These are phyloP conservation scores for Nymphalis polychloros DNA, from an alignment of 2,888 invertebrate genomes.

Conservation along the genomic window DNA sequence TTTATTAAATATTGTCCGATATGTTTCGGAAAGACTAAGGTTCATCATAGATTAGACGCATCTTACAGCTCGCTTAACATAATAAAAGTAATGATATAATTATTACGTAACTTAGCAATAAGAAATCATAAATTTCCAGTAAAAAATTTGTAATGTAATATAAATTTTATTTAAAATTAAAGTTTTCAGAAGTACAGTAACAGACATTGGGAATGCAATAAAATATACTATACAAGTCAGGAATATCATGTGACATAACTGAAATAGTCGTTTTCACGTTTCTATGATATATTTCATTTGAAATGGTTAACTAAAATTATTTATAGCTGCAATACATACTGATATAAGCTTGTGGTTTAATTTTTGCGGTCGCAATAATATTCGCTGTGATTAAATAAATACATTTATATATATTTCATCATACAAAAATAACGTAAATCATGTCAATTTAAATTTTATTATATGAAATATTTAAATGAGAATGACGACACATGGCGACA, in stretches of 20 bases:
- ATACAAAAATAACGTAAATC: conserved; percentile 1
- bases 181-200: neutral
- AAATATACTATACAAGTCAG: neutral
- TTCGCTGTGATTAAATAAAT: conserved; percentile 24
- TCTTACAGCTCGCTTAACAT: too few relatives aligned
- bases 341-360: conserved; percentile 28
- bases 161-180: neutral
- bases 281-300: conserved; percentile 31
- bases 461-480: neutral
- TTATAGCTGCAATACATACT: conserved; percentile 24
- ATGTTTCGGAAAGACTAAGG: too few relatives aligned
- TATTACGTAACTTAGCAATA: too few relatives aligned
- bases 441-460: conserved; percentile 7
- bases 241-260: conserved; percentile 7
- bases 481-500: neutral
- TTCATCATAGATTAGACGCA: too few relatives aligned
- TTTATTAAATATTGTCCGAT: too few relatives aligned
- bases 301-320: conserved; percentile 30
- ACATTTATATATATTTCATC: conserved; percentile 6
- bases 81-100: too few relatives aligned
- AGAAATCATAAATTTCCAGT: too few relatives aligned
- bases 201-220: neutral
- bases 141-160: too few relatives aligned
- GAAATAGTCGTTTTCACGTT: conserved; percentile 26
- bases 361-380: conserved; percentile 34